A percentile compares a stretch with the other conserved stretches of the same genome.
Evolutionary conservation across 2,113 vertebrate species (phyloP).

Genomic region (Isichthys henryi): DNA sequence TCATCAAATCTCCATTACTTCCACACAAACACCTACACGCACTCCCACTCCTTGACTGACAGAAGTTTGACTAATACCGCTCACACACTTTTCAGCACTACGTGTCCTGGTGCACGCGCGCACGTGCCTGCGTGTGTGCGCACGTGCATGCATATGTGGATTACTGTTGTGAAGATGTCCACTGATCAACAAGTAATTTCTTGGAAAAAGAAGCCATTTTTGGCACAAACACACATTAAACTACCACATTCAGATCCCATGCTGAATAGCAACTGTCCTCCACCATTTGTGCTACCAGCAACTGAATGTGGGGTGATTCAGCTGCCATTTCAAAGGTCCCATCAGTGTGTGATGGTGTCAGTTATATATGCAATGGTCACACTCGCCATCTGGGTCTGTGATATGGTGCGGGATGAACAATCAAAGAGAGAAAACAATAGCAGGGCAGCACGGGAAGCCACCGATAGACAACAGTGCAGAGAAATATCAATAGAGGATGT

Average conservation of each 20-base stretch:
- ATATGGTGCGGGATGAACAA: not conserved
- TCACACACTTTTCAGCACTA: not conserved
- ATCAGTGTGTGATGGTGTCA: not conserved
- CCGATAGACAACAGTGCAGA: not conserved
- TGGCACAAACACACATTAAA: not conserved
- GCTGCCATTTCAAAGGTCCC: not conserved
- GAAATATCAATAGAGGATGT: not conserved
- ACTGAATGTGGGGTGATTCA: not conserved
- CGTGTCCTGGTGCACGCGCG: not conserved
- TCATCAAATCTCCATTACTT: conserved; percentile 7
- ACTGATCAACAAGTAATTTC: not conserved
- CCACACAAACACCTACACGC: conserved; percentile 18
- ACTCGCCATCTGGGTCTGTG: conserved; percentile 6
- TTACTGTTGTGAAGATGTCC: not conserved
- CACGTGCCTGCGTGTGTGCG: not conserved
- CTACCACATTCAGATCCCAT: not conserved
- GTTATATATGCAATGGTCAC: not conserved
- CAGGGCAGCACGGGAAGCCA: not conserved
- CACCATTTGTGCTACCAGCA: not conserved
- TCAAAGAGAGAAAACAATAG: not conserved
- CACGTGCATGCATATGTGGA: not conserved
- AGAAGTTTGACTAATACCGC: conserved; percentile 16
- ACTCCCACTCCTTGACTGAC: conserved; percentile 13
- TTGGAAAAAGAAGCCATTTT: not conserved
- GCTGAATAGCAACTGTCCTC: not conserved